Base-by-base conservation (phyloP, 2,797 vertebrate species). In the Sylvilagus floridanus region DNA sequence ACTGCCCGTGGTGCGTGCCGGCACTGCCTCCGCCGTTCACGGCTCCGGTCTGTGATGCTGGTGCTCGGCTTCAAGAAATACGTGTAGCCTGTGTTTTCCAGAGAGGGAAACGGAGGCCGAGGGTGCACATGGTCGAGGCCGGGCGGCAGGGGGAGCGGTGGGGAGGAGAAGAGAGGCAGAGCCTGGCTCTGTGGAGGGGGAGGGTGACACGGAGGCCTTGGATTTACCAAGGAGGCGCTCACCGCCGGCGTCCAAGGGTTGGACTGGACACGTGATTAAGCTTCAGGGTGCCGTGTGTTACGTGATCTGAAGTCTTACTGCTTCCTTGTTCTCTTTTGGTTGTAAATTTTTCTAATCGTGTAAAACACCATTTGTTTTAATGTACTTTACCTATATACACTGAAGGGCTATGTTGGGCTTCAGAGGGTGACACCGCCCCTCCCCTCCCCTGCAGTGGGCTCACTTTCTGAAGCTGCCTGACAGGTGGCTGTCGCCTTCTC, bases 111-210 rank as follows among this genome's bases (percentile, higher is more conserved):
- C 60, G 30, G 50, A 60, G n/a, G 16, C 24, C 19, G 8, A 17
- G 16, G 1, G 24, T 16, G 65, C 22, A 52, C 30, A 1, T 0
- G 0, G 42, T 1, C 14, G 17, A 13, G 68, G 60, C 12, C 3
- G 19, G 68, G 32, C 12, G 10, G 12, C 37, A 3, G 52, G 17
- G 42, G 6, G 24, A 57, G 71, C 35, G 7, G 42, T 13, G 11
- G 54, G 7, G 24, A 60, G 26, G 35, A 12, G 42, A 17, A 35
- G 26, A n/a, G 37, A 26, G 42, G 2, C 50, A 17, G 52, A 19
- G 94, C 4, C 5, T 1, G 30, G 24, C 72, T 65, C 13, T 35
- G 0, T 3, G 0, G n/a, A 17, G 54, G 13, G 54, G 54, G 52
- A 30, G 10, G 0, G 2, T 2, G 8, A 50, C 32, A 5, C 42